A percentile compares a stretch with the other conserved stretches of the same genome.
Conservation (phyloP, 2,113 vertebrate genomes). For the Petrocephalus microphthalmus region DNA sequence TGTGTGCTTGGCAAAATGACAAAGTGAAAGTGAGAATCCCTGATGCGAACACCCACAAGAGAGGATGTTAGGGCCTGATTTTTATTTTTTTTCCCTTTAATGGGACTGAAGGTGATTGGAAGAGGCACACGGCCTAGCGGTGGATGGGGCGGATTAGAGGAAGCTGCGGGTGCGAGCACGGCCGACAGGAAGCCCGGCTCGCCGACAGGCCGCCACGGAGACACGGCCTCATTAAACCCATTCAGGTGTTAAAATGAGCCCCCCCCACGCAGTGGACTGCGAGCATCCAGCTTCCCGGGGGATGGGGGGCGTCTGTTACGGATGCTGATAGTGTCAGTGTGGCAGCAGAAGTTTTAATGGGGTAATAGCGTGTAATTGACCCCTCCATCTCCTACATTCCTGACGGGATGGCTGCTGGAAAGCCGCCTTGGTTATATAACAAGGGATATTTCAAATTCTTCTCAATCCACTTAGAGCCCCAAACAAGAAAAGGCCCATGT, state of each 20-base stretch:
- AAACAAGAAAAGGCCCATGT: not conserved
- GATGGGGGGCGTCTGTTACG: not conserved
- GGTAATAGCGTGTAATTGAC: not conserved
- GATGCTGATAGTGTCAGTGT: not conserved
- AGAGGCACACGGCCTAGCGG: not conserved
- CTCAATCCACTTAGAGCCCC: not conserved
- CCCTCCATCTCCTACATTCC: not conserved
- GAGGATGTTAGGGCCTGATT: not conserved
- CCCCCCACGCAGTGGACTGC: not conserved
- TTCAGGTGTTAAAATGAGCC: constrained; percentile 24
- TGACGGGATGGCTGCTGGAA: too few species aligned
- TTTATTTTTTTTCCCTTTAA: not conserved
- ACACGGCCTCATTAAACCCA: constrained; percentile 12
- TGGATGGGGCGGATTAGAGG: constrained; percentile 1
- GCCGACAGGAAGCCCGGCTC: too few species aligned
- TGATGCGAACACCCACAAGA: not conserved
- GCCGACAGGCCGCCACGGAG: not conserved
- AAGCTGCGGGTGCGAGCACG: not conserved
- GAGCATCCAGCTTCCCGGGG: not conserved
- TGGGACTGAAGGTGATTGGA: constrained; percentile 15
- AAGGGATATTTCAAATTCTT: not conserved
- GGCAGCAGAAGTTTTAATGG: not conserved
- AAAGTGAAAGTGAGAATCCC: not conserved
- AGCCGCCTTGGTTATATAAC: not conserved
- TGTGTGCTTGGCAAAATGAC: not conserved